Evolutionary conservation across 2,113 vertebrate genomes (phyloP).

Genomic region (Mesocricetus auratus): DNA sequence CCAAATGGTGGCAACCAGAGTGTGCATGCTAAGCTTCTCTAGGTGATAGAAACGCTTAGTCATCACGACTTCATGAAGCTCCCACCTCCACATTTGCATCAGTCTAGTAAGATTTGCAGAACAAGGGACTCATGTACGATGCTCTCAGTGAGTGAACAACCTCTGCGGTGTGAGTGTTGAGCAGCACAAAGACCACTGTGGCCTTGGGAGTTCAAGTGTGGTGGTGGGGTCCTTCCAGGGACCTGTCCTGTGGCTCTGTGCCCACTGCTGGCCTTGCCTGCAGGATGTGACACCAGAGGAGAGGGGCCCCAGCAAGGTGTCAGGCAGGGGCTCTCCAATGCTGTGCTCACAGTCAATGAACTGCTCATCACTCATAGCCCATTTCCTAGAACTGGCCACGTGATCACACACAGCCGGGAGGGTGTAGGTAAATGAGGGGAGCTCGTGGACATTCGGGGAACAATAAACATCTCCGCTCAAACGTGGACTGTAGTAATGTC

Average conservation of each 20-base stretch:
- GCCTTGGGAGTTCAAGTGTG: background rate
- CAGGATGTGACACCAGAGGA: accelerated
- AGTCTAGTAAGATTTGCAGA: background rate
- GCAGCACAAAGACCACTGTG: background rate
- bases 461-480: background rate
- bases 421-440: too few species aligned
- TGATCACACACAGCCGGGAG: too few species aligned
- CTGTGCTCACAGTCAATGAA: background rate
- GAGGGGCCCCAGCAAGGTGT: accelerated
- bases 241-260: background rate
- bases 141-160: background rate
- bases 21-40: background rate
- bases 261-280: background rate
- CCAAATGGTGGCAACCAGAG: background rate
- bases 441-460: background rate
- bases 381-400: background rate
- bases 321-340: too few species aligned
- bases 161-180: background rate
- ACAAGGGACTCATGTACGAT: accelerated
- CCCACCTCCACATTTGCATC: background rate
- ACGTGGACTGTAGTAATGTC: background rate
- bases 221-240: background rate
- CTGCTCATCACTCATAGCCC: background rate
- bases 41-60: background rate
- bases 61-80: background rate